Conservation (phyloP, 2,113 vertebrate species). For the Platycercus adscitus region DNA sequence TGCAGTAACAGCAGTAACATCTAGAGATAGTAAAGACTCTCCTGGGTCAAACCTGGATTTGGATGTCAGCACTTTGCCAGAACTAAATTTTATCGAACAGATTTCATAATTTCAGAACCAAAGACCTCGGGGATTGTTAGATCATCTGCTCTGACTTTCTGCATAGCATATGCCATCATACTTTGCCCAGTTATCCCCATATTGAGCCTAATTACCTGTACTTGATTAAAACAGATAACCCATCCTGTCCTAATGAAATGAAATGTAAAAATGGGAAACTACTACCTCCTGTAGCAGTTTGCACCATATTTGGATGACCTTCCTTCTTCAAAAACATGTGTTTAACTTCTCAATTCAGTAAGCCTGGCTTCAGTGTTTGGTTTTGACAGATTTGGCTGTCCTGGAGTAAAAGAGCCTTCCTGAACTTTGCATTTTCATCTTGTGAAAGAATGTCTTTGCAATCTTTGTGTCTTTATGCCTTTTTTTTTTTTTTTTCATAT, state of each 20-base stretch:
- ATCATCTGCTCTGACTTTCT: constrained; percentile 41
- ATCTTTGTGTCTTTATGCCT: not conserved
- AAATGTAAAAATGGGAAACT: not conserved
- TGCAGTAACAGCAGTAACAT: not conserved
- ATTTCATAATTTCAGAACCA: constrained; percentile 3
- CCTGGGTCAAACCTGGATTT: not conserved
- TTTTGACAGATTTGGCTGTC: not conserved
- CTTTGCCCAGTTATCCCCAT: constrained; percentile 17
- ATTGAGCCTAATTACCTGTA: constrained; percentile 48
- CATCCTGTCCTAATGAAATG: not conserved
- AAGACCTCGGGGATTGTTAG: constrained; percentile 19
- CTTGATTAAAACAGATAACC: constrained; percentile 47
- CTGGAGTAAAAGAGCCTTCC: not conserved
- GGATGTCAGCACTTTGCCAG: not conserved
- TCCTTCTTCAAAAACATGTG: not conserved
- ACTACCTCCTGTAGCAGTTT: not conserved
- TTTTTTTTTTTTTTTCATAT: not conserved
- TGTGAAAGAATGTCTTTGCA: not conserved
- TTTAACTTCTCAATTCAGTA: not conserved
- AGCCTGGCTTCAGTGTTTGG: not conserved
- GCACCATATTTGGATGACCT: not conserved
- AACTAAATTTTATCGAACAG: not conserved
- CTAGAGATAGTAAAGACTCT: not conserved
- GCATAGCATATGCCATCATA: constrained; percentile 28
- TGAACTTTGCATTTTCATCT: not conserved